Evolutionary conservation across 2,888 invertebrate genomes (phyloP).

Genomic region (Vannuccia rotundouncinata): DNA sequence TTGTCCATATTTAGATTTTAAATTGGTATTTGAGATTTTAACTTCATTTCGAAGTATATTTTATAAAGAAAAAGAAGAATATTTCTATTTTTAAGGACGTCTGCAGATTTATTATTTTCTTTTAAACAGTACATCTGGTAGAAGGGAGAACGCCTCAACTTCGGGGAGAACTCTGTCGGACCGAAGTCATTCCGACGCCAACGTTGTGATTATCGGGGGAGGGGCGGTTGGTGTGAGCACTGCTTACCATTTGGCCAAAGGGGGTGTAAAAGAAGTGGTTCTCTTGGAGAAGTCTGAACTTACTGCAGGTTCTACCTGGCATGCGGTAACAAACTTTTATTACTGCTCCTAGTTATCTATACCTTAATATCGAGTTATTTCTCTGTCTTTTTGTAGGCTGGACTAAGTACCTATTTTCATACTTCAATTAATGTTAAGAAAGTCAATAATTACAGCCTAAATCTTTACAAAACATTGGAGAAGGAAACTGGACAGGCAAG

Average conservation of each 20-base stretch:
- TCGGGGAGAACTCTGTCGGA: neutral
- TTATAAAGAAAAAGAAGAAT: no score
- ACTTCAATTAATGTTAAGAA: slow-evolving; percentile 56
- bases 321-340: slow-evolving; percentile 54
- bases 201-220: slow-evolving; percentile 55
- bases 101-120: no score
- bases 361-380: neutral
- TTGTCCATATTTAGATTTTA: no score
- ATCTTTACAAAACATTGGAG: slow-evolving; percentile 54
- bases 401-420: slow-evolving; percentile 56
- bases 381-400: slow-evolving; percentile 46
- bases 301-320: slow-evolving; percentile 57
- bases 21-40: no score
- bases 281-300: slow-evolving; percentile 54
- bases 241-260: slow-evolving; percentile 57
- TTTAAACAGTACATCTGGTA: no score
- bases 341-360: neutral
- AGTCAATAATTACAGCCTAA: slow-evolving; percentile 55
- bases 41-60: no score
- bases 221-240: slow-evolving; percentile 56
- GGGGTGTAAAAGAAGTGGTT: slow-evolving; percentile 52
- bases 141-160: no score
- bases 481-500: slow-evolving; percentile 57
- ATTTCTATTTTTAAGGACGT: no score
- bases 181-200: slow-evolving; percentile 41